Conservation (phyloP, 2,888 invertebrate genomes). For the Brachynemurus nebulosus region DNA sequence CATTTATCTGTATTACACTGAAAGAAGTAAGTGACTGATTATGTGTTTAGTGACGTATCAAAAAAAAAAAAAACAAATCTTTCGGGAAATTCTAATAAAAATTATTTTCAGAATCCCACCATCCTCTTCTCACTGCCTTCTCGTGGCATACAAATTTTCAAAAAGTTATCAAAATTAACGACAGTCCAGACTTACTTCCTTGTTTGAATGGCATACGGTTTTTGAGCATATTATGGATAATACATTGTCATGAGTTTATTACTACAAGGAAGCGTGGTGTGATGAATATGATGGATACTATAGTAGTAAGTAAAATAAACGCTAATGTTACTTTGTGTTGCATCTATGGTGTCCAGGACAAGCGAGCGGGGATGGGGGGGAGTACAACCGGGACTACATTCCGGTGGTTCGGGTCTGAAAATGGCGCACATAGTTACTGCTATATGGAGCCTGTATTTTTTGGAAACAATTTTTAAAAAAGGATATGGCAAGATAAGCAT, state of each 20-base stretch:
- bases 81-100: not conserved
- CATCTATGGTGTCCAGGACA: no score
- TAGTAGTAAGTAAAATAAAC: no score
- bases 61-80: not conserved
- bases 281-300: no score
- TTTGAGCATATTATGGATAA: conserved; percentile 35
- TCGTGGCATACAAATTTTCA: conserved; percentile 32
- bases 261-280: no score
- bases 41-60: not conserved
- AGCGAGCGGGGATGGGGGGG: no score
- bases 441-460: no score
- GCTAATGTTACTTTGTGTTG: no score
- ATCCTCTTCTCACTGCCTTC: conserved; percentile 23
- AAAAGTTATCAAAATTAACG: conserved; percentile 28
- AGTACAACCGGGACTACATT: no score
- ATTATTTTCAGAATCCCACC: conserved; percentile 15
- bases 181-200: conserved; percentile 28
- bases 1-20: conserved; percentile 11
- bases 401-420: no score
- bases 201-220: conserved; percentile 34
- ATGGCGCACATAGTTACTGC: no score
- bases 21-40: conserved; percentile 13
- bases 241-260: conserved; percentile 31
- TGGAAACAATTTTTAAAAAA: no score
- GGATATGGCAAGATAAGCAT: no score